Evolutionary conservation across 2,797 vertebrate genomes (phyloP), one percentile per base, ranked within the genome.

Genomic region (Miichthys miiuy): DNA sequence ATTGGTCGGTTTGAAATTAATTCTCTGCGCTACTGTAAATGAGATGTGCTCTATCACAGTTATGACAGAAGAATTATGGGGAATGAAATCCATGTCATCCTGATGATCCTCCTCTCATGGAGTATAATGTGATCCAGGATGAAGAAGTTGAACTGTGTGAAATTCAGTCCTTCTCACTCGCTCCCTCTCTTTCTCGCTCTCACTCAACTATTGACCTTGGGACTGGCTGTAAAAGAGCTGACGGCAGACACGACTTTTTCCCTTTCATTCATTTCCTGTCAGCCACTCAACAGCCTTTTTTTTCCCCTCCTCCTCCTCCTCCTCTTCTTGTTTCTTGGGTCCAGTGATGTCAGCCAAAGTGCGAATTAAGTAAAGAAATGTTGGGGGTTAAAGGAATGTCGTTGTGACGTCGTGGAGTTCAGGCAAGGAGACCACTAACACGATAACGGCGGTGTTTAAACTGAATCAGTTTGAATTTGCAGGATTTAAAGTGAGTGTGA

Each of bases 11-110:
- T 77, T 73, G 79, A 80, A 83, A 92, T 91, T 69, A 85, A 91
- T 90, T 86, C 73, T 85, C 65, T 72, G 69, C 60, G 82, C 79
- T 64, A n/a, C 81, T 63, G 68, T 88, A 90, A 92, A 90, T 88
- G 90, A 91, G 84, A 84, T 82, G 78, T 85, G 61, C 80, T 90
- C 82, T 48, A 87, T 91, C 86, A 89, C 71, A 74, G 81, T 73
- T 66, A 68, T 80, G 89, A 86, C 85, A 86, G 79, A 72, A 75
- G 85, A 73, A 88, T 89, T 86, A 82, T 58, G 52, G 70, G 54
- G 70, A 90, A 89, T 90, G 55, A 87, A 88, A 87, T 88, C 63
- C 16, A 38, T 81, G 79, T 85, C 87, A 65, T 80, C 71, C 57
- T 52, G 60, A 82, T 85, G 77, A 79, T 87, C 78, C 77, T 51